Conservation (phyloP, 2,888 invertebrate species). For the Hartigia nigra region DNA sequence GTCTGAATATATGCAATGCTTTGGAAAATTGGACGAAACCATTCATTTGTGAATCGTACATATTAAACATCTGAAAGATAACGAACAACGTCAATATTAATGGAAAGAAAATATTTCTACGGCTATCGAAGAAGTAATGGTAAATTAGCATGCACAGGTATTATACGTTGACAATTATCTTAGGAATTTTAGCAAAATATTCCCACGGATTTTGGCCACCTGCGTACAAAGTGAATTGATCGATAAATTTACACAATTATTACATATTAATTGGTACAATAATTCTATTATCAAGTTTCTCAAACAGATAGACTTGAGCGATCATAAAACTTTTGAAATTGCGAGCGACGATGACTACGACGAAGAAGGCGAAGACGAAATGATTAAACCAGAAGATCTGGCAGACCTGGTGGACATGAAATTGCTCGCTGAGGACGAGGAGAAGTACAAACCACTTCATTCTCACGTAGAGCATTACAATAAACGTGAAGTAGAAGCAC, state of each 20-base stretch:
- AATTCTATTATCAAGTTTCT: not conserved
- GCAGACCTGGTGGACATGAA: constrained; percentile 29
- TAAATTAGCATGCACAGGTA: not conserved
- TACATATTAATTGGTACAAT: not conserved
- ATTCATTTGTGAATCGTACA: constrained; percentile 74
- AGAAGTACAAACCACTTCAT: constrained; percentile 58
- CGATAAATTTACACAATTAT: not conserved
- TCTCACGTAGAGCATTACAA: constrained; percentile 55
- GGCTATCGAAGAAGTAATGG: constrained; percentile 11
- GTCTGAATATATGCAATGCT: constrained; percentile 70
- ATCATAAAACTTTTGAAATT: constrained; percentile 49
- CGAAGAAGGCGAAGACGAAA: constrained; percentile 64
- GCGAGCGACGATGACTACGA: constrained; percentile 55
- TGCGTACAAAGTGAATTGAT: constrained; percentile 23
- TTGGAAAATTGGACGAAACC: constrained; percentile 78
- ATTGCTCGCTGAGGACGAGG: constrained; percentile 43
- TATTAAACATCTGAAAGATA: constrained; percentile 74
- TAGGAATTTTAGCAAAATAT: constrained; percentile 21
- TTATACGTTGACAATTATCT: constrained; percentile 22
- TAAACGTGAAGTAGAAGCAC: constrained; percentile 34
- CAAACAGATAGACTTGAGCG: constrained; percentile 40
- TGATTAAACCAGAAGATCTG: constrained; percentile 57
- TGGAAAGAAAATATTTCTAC: not conserved
- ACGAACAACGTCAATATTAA: constrained; percentile 7
- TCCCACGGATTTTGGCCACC: constrained; percentile 32